These are phyloP conservation scores for Nephrocerus scutellatus DNA, from an alignment of 2,888 invertebrate species.

Conservation along the genomic window DNA sequence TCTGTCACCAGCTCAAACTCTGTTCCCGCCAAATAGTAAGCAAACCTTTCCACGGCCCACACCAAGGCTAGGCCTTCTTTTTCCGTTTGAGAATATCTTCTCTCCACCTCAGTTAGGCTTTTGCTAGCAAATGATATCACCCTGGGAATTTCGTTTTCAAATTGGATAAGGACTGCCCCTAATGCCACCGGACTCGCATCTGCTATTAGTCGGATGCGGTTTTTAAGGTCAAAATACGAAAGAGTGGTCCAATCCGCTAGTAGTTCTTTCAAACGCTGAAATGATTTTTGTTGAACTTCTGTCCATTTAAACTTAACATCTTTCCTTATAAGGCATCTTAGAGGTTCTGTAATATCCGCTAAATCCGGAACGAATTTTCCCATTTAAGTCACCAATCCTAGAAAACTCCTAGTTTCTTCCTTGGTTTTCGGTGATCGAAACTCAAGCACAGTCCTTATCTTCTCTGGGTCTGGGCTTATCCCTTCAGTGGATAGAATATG, in stretches of 20 bases:
- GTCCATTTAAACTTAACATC: slow-evolving; percentile 27
- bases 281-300: slow-evolving; percentile 25
- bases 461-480: slow-evolving; percentile 15
- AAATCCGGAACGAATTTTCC: slow-evolving; percentile 26
- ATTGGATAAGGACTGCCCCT: slow-evolving; percentile 32
- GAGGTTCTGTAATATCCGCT: slow-evolving; percentile 26
- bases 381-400: slow-evolving; percentile 32
- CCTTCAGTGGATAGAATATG: slow-evolving; percentile 20
- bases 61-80: slow-evolving; percentile 13
- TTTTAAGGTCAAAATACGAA: slow-evolving; percentile 27
- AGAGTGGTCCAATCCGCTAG: slow-evolving; percentile 19
- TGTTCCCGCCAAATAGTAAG: slow-evolving; percentile 7
- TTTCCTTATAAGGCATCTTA: slow-evolving; percentile 29
- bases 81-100: slow-evolving; percentile 17
- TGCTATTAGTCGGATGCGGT: slow-evolving; percentile 30
- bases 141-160: slow-evolving; percentile 19
- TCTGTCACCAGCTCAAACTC: slow-evolving; percentile 10
- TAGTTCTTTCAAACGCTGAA: slow-evolving; percentile 24
- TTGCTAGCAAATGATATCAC: slow-evolving; percentile 41
- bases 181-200: slow-evolving; percentile 35
- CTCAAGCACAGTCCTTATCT: slow-evolving; percentile 20
- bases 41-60: slow-evolving; percentile 9
- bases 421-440: slow-evolving; percentile 23
- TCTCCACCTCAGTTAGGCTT: slow-evolving; percentile 33
- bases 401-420: slow-evolving; percentile 29